Percentiles rank a stretch among this genome's conserved stretches.
These are phyloP conservation scores for Conchocele bisecta DNA, from an alignment of 2,888 invertebrate species.

Conservation along the genomic window DNA sequence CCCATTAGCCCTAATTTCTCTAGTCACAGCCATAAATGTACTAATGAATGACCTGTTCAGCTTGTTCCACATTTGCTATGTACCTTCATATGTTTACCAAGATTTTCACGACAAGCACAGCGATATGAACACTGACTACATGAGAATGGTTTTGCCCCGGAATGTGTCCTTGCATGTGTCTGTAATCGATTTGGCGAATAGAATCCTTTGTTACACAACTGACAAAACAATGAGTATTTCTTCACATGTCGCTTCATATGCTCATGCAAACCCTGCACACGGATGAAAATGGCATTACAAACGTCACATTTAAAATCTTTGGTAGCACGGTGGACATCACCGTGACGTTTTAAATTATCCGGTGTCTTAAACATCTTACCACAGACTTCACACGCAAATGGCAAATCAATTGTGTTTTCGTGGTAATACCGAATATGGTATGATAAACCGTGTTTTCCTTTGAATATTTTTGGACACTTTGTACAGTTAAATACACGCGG, in stretches of 20 bases:
- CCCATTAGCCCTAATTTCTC: too few relatives aligned
- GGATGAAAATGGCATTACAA: conserved; percentile 48
- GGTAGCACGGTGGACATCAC: conserved; percentile 36
- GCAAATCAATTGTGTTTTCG: conserved; percentile 11
- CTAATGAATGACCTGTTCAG: too few relatives aligned
- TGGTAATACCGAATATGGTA: conserved; percentile 3
- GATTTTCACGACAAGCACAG: conserved; percentile 42
- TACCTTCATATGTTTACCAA: conserved; percentile 50
- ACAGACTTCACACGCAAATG: conserved; percentile 56
- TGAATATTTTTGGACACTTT: background rate
- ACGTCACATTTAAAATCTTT: conserved; percentile 42
- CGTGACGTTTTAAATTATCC: conserved; percentile 45
- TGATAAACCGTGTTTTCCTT: background rate
- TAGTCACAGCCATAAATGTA: too few relatives aligned
- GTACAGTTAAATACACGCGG: background rate
- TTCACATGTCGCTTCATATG: conserved; percentile 54
- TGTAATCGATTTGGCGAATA: conserved; percentile 31
- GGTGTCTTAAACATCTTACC: conserved; percentile 52
- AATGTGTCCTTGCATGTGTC: conserved; percentile 44
- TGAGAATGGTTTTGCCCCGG: conserved; percentile 47
- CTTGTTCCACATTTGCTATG: too few relatives aligned
- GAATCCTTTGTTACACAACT: conserved; percentile 51
- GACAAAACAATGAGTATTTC: conserved; percentile 42
- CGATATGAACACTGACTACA: conserved; percentile 46
- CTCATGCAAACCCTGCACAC: conserved; percentile 27